These are phyloP conservation scores for Tenebrio molitor DNA, from an alignment of 1,140 invertebrate genomes.

Conservation along the genomic window DNA sequence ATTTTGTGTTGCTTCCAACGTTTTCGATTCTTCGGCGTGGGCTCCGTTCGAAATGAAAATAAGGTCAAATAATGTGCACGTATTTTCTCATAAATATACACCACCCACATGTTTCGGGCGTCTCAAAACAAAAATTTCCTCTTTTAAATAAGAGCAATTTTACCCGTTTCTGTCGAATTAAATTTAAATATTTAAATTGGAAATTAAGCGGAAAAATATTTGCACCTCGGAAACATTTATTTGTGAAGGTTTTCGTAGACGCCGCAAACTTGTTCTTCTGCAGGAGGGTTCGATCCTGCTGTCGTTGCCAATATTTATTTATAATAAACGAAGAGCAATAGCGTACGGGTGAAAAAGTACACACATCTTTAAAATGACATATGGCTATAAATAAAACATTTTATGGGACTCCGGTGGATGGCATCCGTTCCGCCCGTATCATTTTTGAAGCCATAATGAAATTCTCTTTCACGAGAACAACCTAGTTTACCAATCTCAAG, in stretches of 20 bases:
- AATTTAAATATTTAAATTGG: no score
- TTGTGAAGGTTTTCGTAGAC: no score
- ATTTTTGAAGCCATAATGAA: no score
- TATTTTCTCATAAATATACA: conserved; percentile 20
- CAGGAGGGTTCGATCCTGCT: no score
- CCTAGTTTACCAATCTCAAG: not conserved
- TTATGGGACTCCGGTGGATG: conserved; percentile 2
- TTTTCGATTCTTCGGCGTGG: conserved; percentile 14
- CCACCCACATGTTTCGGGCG: no score
- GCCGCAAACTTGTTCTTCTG: no score
- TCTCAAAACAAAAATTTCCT: not conserved
- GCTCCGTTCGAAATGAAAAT: conserved; percentile 6
- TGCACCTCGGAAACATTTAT: no score
- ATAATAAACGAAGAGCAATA: not conserved
- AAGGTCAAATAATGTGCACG: conserved; percentile 24
- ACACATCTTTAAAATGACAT: conserved; percentile 13
- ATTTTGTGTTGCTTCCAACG: conserved; percentile 10
- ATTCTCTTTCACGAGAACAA: no score
- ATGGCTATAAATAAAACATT: conserved; percentile 21
- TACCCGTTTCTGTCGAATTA: no score
- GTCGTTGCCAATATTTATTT: conserved; percentile 9
- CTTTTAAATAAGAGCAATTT: no score
- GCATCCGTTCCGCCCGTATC: not conserved
- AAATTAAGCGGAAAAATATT: no score
- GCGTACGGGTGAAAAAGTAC: conserved; percentile 6